phyloP scores from a whole-genome alignment of 2,797 vertebrate species.

The Caiman crocodilus region DNA sequence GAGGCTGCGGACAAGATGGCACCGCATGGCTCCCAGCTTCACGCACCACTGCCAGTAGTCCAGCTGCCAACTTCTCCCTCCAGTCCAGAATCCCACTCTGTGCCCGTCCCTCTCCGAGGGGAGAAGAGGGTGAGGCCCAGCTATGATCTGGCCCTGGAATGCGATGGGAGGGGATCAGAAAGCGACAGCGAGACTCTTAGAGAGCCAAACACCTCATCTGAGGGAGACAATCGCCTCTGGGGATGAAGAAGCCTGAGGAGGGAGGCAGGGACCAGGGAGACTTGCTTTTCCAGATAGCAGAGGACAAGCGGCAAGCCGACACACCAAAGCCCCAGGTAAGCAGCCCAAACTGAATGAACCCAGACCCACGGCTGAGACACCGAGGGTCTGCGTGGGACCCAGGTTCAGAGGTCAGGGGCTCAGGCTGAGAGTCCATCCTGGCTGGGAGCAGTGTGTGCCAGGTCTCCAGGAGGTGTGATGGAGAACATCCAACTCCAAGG shows the following conservation, averaged over 20 bases:
- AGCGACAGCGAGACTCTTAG: background rate
- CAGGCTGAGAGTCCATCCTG: background rate
- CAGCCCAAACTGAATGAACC: background rate
- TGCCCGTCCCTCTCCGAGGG: background rate
- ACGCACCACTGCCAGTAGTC: rapidly evolving
- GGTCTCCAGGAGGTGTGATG: background rate
- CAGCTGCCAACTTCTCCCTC: rapidly evolving
- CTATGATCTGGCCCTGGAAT: conserved; percentile 3
- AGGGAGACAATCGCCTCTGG: background rate
- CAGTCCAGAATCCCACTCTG: background rate
- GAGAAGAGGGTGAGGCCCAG: background rate
- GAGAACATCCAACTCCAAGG: background rate
- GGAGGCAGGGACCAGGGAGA: background rate
- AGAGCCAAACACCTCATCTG: background rate
- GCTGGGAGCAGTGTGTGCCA: too few species aligned
- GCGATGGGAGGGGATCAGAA: background rate
- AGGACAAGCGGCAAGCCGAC: background rate
- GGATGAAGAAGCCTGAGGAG: rapidly evolving
- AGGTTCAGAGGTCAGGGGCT: background rate
- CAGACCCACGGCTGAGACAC: rapidly evolving
- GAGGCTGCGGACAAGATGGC: conserved; percentile 52
- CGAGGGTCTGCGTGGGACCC: background rate
- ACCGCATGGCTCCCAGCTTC: conserved; percentile 50
- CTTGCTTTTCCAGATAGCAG: background rate
- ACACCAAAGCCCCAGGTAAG: background rate